Percentiles rank a stretch among this genome's conserved stretches.
phyloP scores from a whole-genome alignment of 1,140 invertebrate genomes.

The Halictus rubicundus region DNA sequence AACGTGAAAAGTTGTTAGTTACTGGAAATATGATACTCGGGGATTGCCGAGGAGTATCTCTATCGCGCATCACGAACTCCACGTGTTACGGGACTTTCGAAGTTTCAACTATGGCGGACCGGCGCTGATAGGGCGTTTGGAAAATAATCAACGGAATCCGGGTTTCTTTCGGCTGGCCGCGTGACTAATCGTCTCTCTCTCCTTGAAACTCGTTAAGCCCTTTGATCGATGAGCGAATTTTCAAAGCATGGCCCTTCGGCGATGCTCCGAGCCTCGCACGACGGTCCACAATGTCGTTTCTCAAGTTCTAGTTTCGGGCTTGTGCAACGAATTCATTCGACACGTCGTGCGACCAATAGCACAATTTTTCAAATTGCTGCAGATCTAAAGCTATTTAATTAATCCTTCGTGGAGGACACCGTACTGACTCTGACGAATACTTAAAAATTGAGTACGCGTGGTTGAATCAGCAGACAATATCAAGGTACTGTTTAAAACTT shows the following conservation, averaged over 20 bases:
- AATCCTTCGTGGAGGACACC: too few relatives aligned
- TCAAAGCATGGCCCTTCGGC: slow-evolving; percentile 48
- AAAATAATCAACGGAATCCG: slow-evolving; percentile 21
- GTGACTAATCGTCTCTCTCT: slow-evolving; percentile 40
- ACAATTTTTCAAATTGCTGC: too few relatives aligned
- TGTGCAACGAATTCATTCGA: too few relatives aligned
- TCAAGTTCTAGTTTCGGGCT: too few relatives aligned
- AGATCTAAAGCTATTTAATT: too few relatives aligned
- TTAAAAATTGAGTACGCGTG: too few relatives aligned
- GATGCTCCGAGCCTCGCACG: background rate
- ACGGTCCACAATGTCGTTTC: slow-evolving; percentile 28
- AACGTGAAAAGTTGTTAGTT: slow-evolving; percentile 45
- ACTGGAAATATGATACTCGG: slow-evolving; percentile 42
- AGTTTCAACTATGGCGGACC: slow-evolving; percentile 9
- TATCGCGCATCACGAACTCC: slow-evolving; percentile 45
- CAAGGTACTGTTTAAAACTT: too few relatives aligned
- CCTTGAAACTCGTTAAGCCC: slow-evolving; percentile 48
- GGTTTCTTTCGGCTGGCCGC: background rate
- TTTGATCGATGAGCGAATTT: slow-evolving; percentile 58
- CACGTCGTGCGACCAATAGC: too few relatives aligned
- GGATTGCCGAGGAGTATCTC: slow-evolving; percentile 37
- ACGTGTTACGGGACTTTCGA: slow-evolving; percentile 36
- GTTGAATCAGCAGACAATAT: too few relatives aligned
- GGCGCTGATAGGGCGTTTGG: slow-evolving; percentile 13
- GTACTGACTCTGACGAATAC: too few relatives aligned